Evolutionary conservation across 1,140 invertebrate species (phyloP).

Genomic region (Cherax destructor): DNA sequence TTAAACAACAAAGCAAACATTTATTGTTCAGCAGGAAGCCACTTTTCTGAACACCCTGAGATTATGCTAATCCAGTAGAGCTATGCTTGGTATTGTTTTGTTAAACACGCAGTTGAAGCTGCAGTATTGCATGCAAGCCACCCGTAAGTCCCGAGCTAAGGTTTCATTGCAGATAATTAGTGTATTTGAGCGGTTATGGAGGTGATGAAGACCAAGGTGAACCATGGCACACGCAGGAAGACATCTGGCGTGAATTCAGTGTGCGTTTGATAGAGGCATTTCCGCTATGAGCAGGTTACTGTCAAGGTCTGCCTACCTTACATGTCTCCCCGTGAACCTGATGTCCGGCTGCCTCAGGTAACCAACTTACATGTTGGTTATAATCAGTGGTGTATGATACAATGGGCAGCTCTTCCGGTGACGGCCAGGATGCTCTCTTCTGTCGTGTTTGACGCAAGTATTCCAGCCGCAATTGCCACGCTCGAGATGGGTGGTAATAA

Average conservation of each 20-base stretch:
- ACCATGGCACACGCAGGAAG: background rate
- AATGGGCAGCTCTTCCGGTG: conserved; percentile 2
- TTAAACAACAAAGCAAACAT: too few species aligned
- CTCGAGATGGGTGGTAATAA: background rate
- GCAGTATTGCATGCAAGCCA: background rate
- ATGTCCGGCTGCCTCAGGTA: conserved; percentile 13
- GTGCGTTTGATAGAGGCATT: conserved; percentile 53
- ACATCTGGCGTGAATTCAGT: conserved; percentile 24
- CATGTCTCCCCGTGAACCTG: conserved; percentile 3
- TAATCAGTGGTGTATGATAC: background rate
- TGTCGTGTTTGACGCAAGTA: background rate
- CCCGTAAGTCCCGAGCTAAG: background rate
- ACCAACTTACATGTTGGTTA: conserved; percentile 22
- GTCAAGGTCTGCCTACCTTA: conserved; percentile 12
- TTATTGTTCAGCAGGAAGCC: too few species aligned
- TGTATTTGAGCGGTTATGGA: background rate
- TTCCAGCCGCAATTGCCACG: background rate
- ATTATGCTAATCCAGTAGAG: too few species aligned
- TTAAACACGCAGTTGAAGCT: background rate
- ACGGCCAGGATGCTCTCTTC: background rate
- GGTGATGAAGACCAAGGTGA: background rate
- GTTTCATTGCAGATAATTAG: too few species aligned
- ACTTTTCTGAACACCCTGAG: too few species aligned
- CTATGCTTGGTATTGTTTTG: too few species aligned
- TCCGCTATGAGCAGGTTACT: conserved; percentile 18